Base-by-base conservation (phyloP, 2,888 invertebrate genomes). In the Laothoe populi region DNA sequence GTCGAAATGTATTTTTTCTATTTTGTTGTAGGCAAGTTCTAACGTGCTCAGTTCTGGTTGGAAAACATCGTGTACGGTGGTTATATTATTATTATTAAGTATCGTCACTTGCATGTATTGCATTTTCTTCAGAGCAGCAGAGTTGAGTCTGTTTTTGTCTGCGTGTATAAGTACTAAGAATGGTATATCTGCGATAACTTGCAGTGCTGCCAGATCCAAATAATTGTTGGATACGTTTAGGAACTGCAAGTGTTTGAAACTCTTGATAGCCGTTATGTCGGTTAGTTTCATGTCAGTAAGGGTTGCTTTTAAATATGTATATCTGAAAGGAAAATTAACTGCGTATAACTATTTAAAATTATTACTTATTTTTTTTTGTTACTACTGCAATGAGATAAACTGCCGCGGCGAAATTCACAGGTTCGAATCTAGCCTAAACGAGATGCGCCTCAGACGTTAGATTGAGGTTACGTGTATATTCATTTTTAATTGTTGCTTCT, bases 61-160 rank as follows among this genome's bases (percentile, higher is more conserved):
- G 42, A 77, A 87, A 0, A 95, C 91, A 44, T 94, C 93, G 7
- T 82, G 67, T 0, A 94, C 94, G 16, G 92, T 82, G 3, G 77
- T 80, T 49, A 95, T 87, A n/a, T 82, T 72, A 70, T 95, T 95
- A 59, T 88, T 70, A 67, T 94, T 94, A 69, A 95, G 69, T 26
- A 93, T 90, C 5, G 95, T 79, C 0, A 94, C 93, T 93, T 95
- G 95, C n/a, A 95, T 86, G 69, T 93, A 95, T 60, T 90, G 90
- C 86, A 94, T 93, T 61, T 82, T 84, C 8, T 86, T 88, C 49
- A 95, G 79, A 19, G 83, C 90, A 0, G 89, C 93, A 0, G 93
- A 93, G 10, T 79, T 75, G 0, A 95, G 71, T 5, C 78, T 67
- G 73, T 95, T 95, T 16, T 90, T 81, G 67, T 95, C 94, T 0